Evolutionary conservation across 2,797 vertebrate genomes (phyloP).

Genomic region (Centroberyx gerrardi): DNA sequence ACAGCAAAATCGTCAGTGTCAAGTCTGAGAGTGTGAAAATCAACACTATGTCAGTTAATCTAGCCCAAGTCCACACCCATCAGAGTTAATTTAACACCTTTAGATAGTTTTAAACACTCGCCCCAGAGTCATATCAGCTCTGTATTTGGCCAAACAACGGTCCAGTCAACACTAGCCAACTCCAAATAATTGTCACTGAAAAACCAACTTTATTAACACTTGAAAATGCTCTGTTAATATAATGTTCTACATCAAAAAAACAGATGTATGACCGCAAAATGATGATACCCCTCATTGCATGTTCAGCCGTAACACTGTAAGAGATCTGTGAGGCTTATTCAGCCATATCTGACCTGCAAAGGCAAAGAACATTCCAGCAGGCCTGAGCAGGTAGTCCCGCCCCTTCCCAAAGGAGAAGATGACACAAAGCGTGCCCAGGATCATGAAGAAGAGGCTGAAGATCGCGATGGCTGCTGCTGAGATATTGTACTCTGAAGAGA

Average conservation of each 20-base stretch:
- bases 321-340: slow-evolving; percentile 7
- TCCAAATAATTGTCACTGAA: slow-evolving; percentile 1
- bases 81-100: slow-evolving; percentile 33
- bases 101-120: neutral
- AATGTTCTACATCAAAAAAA: slow-evolving; percentile 8
- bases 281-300: slow-evolving; percentile 1
- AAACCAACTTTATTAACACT: slow-evolving; percentile 25
- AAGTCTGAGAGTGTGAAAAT: too few species aligned
- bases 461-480: slow-evolving; percentile 95
- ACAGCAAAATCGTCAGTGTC: neutral
- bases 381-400: slow-evolving; percentile 93
- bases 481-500: slow-evolving; percentile 92
- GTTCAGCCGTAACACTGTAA: slow-evolving; percentile 7
- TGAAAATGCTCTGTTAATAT: slow-evolving; percentile 23
- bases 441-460: slow-evolving; percentile 92
- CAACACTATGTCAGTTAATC: too few species aligned
- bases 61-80: slow-evolving; percentile 16
- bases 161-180: neutral
- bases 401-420: slow-evolving; percentile 91
- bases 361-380: slow-evolving; percentile 95
- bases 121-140: slow-evolving; percentile 6
- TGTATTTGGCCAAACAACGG: too few species aligned
- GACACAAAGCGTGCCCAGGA: slow-evolving; percentile 89
- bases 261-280: neutral
- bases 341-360: slow-evolving; percentile 89